These are phyloP conservation scores for Doryteuthis pealeii DNA, from an alignment of 1,140 invertebrate species.

Conservation along the genomic window DNA sequence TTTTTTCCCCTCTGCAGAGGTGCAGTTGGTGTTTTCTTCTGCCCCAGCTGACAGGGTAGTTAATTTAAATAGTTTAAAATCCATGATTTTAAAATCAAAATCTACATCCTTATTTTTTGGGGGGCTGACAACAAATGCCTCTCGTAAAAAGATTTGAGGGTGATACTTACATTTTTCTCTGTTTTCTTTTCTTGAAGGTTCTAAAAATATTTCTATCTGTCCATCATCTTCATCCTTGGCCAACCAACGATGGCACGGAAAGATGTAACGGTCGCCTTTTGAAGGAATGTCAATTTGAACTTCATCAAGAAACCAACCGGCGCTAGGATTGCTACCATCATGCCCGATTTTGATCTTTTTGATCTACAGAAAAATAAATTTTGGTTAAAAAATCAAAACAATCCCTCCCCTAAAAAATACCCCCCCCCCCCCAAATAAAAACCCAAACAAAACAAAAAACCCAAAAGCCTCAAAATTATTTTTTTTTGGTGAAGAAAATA, in stretches of 20 bases:
- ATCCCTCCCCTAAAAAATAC: background rate
- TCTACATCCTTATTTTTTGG: no score
- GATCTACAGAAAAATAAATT: conserved; percentile 39
- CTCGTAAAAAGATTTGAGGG: no score
- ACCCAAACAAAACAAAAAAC: no score
- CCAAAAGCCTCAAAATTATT: no score
- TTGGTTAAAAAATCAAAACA: background rate
- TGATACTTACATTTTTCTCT: conserved; percentile 48
- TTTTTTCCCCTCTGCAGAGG: no score
- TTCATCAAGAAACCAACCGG: conserved; percentile 59
- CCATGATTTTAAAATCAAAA: no score
- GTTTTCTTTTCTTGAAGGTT: conserved; percentile 47
- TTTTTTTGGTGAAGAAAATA: no score
- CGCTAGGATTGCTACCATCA: conserved; percentile 46
- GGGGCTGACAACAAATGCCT: no score
- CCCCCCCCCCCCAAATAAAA: no score
- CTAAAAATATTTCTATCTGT: conserved; percentile 53
- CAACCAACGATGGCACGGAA: conserved; percentile 58
- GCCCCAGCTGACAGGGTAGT: no score
- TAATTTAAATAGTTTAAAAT: no score
- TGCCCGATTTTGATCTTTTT: conserved; percentile 57
- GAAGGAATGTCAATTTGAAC: conserved; percentile 56
- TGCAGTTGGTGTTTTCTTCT: no score
- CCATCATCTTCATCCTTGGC: conserved; percentile 54
- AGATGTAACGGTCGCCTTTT: conserved; percentile 50